Base-by-base conservation (phyloP, 2,113 vertebrate species). In the Pangasianodon hypophthalmus region DNA sequence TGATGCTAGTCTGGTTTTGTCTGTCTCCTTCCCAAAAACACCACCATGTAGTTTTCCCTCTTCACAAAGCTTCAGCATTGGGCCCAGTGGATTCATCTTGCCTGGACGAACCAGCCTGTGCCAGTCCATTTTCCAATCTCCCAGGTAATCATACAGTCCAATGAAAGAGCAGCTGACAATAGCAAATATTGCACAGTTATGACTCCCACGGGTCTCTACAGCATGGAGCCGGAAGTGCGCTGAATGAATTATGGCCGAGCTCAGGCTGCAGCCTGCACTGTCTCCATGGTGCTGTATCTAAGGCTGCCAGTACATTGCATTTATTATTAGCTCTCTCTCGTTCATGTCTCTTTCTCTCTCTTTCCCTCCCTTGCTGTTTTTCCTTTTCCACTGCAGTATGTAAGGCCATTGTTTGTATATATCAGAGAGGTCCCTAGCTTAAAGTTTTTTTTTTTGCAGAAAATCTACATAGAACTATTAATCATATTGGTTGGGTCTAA, bases 291-390 rank as follows among this genome's bases (percentile, higher is more conserved):
- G 16, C 88, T 89, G 81, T 87, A 88, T 75, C 84, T 71, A 90
- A 91, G 93, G 92, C 84, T 91, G 93, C 52, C 88, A 91, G 87
- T 69, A 62, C 89, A 90, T 46, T 88, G 46, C 56, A 73, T 91
- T 87, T 90, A 91, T 93, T 91, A 91, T 90, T 91, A 88, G 73
- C 52, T 85, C 79, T 86, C 77, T 90, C n/a, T 26, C 69, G 10
- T 69, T 19, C 64, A 16, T 56, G 26, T 75, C 64, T n/a, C 80
- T 48, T 67, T 83, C 85, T 77, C 26, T 89, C 44, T 75, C 71
- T 80, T 77, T 87, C 24, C 21, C 58, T 80, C 46, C 62, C 52
- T 71, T 4, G 6, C 69, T 75, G 62, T 88, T 11, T 64, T 46
- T 29, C 10, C 32, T 71, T 54, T 73, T 41, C 6, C 29, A 52